Evolutionary conservation across 2,888 invertebrate genomes (phyloP), one percentile per base, ranked within the genome.

Genomic region (Drosophila anomalata): DNA sequence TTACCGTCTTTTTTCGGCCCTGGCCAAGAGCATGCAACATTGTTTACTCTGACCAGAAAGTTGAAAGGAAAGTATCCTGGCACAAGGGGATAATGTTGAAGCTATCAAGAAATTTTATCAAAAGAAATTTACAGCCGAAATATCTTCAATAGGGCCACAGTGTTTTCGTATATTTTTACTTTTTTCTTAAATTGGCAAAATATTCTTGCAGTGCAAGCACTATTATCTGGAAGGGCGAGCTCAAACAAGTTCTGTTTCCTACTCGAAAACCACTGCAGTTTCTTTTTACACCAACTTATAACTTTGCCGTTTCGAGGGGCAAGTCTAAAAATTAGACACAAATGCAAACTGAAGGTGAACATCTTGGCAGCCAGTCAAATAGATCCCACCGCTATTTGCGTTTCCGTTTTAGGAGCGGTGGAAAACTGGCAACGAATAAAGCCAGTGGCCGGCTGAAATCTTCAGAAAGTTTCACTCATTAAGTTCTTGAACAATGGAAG

Each of bases 1-100:
- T 83, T 77, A 73, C 66, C 59, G 24, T 31, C 53, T 50, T 50
- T n/a, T 29, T n/a, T n/a, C 12, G 12, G 24, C 50, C 63, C 67
- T 46, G 14, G 48, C 53, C n/a, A 51, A 22, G 51, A 42, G 60
- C 58, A 58, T 79, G 75, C 83, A 77, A 83, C 87, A 73, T 56
- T 69, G 73, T 70, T 71, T 67, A 52, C 20, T 44, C 66, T 53
- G 61, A 46, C 20, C 58, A 57, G 33, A 54, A 36, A 36, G 20
- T 57, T 39, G 20, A 36, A 42, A 36, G 20, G 36, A 11, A 29
- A 24, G 24, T 56, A 26, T 33, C 31, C n/a, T 42, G 11, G 33
- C 31, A 41, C 58, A 33, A 33, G 39, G 51, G 51, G 62, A 54
- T 71, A 33, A 33, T 12, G 12, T 6, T n/a, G 5, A 33, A n/a